Percentiles rank a stretch among this genome's conserved stretches.
Conservation (phyloP, 2,888 invertebrate genomes). For the Marasmarcha lunaedactyla region DNA sequence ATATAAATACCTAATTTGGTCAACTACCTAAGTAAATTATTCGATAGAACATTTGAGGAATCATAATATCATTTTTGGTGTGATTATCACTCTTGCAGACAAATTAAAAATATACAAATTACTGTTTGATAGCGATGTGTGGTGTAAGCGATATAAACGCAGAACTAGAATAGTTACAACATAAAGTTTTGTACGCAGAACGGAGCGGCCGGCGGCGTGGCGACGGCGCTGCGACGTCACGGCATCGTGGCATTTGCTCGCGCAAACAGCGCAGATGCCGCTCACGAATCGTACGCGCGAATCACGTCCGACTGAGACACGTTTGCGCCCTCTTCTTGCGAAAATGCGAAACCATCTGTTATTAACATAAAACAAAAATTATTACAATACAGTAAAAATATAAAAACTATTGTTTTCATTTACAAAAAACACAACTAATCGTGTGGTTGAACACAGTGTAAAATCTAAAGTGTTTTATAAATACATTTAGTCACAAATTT, state of each 20-base stretch:
- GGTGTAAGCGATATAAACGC: no score
- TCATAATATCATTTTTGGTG: no score
- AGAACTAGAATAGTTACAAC: no score
- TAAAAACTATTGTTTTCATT: no score
- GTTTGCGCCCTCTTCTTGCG: constrained; percentile 98
- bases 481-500: no score
- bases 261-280: constrained; percentile 27
- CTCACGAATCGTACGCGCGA: constrained; percentile 94
- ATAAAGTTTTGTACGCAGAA: constrained; percentile 7
- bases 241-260: not conserved
- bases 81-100: no score
- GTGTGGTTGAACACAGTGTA: not conserved
- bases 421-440: no score
- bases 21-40: no score
- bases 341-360: constrained; percentile 98
- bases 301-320: constrained; percentile 95
- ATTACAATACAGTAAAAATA: constrained; percentile 2
- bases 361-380: constrained; percentile 13
- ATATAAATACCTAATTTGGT: no score
- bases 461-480: not conserved
- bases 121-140: no score
- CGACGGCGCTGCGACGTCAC: constrained; percentile 1
- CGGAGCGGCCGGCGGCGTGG: not conserved
- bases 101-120: no score
- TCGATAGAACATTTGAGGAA: no score